Evolutionary conservation across 2,888 invertebrate species (phyloP).

Genomic region (Drosophila nr. fundita): DNA sequence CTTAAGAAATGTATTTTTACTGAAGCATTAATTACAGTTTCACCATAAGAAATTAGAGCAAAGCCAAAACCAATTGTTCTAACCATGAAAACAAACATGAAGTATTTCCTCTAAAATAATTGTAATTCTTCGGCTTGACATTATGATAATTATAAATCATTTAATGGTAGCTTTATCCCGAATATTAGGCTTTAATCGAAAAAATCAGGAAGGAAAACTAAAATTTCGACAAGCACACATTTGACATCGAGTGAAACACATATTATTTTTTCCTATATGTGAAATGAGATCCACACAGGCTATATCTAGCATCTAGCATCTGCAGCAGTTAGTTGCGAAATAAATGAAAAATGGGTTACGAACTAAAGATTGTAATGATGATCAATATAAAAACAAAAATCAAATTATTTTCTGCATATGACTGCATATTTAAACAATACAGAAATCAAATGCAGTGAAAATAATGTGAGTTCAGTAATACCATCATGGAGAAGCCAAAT

Average conservation of each 20-base stretch:
- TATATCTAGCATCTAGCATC: neutral
- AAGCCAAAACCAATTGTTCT: neutral
- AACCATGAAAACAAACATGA: neutral
- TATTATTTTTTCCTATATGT: neutral
- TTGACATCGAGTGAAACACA: rapidly evolving
- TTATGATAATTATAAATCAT: neutral
- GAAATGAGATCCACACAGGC: neutral
- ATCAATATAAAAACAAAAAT: neutral
- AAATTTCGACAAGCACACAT: neutral
- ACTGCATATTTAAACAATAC: neutral
- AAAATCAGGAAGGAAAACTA: neutral
- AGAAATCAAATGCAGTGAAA: neutral
- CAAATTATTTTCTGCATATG: neutral
- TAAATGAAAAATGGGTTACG: neutral
- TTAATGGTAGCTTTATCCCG: neutral
- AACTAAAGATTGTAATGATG: neutral
- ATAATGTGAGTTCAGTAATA: neutral
- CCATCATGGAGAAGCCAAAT: neutral
- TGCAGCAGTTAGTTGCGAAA: neutral
- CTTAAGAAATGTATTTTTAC: neutral
- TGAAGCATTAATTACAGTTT: neutral
- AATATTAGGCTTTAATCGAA: neutral
- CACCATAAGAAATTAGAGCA: neutral
- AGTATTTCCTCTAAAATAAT: neutral
- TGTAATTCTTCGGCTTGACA: neutral